Base-by-base conservation (phyloP, 2,797 vertebrate species). In the Denticeps clupeoides region DNA sequence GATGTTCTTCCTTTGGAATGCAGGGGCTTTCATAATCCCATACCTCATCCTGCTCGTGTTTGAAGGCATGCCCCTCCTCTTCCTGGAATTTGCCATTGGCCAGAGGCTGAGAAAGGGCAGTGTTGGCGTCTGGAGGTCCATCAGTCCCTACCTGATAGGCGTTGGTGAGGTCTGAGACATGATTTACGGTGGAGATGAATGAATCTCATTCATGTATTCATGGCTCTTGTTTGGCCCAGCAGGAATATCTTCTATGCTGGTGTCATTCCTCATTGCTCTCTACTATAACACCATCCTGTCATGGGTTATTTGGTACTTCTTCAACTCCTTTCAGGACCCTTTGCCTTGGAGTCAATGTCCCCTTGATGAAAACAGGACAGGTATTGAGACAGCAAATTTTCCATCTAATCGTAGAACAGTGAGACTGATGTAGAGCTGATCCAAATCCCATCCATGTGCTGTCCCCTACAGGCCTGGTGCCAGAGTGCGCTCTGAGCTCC, bases 241-340 rank as follows among this genome's bases (percentile, higher is more conserved):
- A 94, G 91, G 91, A 10, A 64, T 87, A 19, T 70, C 69, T 31
- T 82, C 84, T 0, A 63, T 89, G 80, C 1, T 73, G 0, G 75
- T 84, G 28, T 89, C 88, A 0, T 69, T 89, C 46, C 61, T 90
- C 56, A 74, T 90, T 53, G 18, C 64, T 49, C 15, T 88, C 16
- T 92, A 89, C 67, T 95, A 94, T 68, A 94, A 91, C 64, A 86
- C 79, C 0, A 79, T 94, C 65, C 44, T 95, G 44, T 72, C 80
- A 27, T 93, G 90, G 92, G 87, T 93, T 42, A 70, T 93, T 22
- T 93, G 91, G 92, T 92, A 89, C 64, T 74, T 97, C 25, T 81
- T 88, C 54, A 83, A 91, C 63, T 97, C 90, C 44, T 93, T 94
- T 67, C 85, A 89, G 66, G 47, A 86, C 2, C 91, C 91, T 0